phyloP scores from a whole-genome alignment of 2,888 invertebrate species.

The Chymomyza amoena region DNA sequence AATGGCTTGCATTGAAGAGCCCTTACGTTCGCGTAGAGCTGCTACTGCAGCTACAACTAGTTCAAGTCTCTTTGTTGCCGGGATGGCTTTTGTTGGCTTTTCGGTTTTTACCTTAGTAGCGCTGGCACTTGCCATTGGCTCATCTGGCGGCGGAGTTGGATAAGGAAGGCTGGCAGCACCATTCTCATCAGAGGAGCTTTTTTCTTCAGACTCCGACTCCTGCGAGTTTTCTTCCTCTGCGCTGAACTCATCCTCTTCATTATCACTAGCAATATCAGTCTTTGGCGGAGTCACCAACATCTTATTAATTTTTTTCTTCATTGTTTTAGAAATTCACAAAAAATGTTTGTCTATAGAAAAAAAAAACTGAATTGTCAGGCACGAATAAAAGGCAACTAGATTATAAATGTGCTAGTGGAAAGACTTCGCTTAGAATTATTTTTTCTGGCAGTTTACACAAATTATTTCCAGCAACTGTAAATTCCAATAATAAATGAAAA shows the following conservation, averaged over 20 bases:
- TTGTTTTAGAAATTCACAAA: neutral
- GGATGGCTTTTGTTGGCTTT: neutral
- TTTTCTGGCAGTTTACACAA: neutral
- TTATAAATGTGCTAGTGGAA: neutral
- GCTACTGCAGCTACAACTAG: constrained; percentile 9
- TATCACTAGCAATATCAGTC: too few relatives aligned
- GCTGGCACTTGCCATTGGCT: too few relatives aligned
- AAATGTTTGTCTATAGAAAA: neutral
- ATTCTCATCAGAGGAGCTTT: neutral
- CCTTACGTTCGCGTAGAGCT: constrained; percentile 13
- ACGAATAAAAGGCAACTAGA: neutral
- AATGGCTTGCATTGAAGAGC: constrained; percentile 32
- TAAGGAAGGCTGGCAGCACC: neutral
- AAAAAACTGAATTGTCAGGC: neutral
- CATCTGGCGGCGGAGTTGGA: too few relatives aligned
- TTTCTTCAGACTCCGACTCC: neutral
- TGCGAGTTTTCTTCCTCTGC: neutral
- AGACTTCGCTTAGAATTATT: neutral
- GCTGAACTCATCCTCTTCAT: neutral
- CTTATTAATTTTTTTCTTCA: neutral
- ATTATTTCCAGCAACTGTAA: neutral
- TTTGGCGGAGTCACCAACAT: neutral
- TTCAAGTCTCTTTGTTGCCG: neutral
- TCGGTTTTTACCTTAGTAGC: neutral
- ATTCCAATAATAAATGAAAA: neutral